These are phyloP conservation scores for Caenorhabditis remanei DNA, from an alignment of 1,140 invertebrate genomes.

Conservation along the genomic window DNA sequence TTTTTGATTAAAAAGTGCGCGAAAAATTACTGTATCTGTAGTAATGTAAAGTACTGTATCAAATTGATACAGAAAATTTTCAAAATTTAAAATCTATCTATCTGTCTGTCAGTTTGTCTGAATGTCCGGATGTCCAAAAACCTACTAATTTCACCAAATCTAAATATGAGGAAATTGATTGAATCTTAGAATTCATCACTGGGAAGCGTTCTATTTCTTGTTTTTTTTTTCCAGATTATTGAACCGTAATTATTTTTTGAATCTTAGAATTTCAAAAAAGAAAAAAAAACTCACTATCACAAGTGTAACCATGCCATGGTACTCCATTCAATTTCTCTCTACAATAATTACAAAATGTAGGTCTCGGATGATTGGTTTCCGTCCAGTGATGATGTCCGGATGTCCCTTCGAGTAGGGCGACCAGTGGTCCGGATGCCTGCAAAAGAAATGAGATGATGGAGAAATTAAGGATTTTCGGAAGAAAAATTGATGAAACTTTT, in stretches of 20 bases:
- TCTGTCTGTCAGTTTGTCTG: not conserved
- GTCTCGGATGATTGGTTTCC: constrained; percentile 80
- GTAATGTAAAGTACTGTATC: too few relatives aligned
- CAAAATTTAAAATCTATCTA: too few relatives aligned
- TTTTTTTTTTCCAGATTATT: constrained; percentile 34
- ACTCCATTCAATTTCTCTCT: constrained; percentile 91
- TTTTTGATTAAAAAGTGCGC: not conserved
- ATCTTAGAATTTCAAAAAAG: not conserved
- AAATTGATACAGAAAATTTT: too few relatives aligned
- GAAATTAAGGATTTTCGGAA: too few relatives aligned
- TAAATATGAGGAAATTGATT: not conserved
- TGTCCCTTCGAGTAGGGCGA: constrained; percentile 35
- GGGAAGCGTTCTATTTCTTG: too few relatives aligned
- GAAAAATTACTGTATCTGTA: too few relatives aligned
- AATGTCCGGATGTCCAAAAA: not conserved
- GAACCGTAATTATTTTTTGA: not conserved
- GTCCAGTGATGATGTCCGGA: constrained; percentile 55
- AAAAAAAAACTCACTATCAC: constrained; percentile 82
- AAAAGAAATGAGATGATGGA: not conserved
- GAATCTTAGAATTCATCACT: too few relatives aligned
- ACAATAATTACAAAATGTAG: constrained; percentile 96
- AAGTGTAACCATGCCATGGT: constrained; percentile 91
- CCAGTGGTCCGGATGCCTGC: constrained; percentile 18
- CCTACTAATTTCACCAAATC: too few relatives aligned
- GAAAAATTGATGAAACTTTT: too few relatives aligned